A percentile compares a stretch with the other conserved stretches of the same genome.
Evolutionary conservation across 30 jellyfish, hydroid and myxozoan genomes (phyloP).

Genomic region (Aurelia sp.): DNA sequence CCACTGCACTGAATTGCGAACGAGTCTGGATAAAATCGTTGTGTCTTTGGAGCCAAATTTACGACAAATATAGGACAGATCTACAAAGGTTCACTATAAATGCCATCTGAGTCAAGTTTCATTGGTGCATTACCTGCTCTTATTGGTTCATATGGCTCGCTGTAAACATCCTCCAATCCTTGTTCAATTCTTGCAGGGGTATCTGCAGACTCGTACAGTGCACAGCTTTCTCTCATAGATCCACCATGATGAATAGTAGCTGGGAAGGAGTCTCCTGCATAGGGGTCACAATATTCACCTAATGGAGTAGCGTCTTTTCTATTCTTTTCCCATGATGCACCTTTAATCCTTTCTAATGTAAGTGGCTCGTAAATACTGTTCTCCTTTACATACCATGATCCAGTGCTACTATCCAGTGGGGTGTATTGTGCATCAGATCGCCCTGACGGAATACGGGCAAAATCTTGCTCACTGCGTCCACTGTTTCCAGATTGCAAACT

Average conservation of each 20-base stretch:
- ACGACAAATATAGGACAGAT: neutral
- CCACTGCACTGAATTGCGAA: no score
- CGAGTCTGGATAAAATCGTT: no score
- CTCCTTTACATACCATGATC: conserved; percentile 13
- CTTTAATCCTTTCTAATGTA: conserved; percentile 24
- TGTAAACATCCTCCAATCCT: neutral
- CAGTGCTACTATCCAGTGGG: conserved; percentile 24
- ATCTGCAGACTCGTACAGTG: conserved; percentile 3
- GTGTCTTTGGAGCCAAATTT: no score
- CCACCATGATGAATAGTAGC: neutral
- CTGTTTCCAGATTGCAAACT: neutral
- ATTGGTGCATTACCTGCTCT: neutral
- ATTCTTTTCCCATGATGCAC: neutral
- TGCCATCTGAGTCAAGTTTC: neutral
- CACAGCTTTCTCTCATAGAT: neutral
- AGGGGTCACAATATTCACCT: conserved; percentile 62
- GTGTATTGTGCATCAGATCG: conserved; percentile 60
- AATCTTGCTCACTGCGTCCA: neutral
- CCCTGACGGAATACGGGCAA: conserved; percentile 45
- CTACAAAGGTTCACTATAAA: conserved; percentile 32
- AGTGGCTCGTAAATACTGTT: conserved; percentile 55
- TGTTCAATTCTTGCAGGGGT: neutral
- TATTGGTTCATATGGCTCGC: conserved; percentile 44
- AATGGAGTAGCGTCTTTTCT: conserved; percentile 1
- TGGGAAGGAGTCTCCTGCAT: neutral